Base-by-base conservation (phyloP, 2,797 vertebrate genomes). In the Adrianichthys oophorus region DNA sequence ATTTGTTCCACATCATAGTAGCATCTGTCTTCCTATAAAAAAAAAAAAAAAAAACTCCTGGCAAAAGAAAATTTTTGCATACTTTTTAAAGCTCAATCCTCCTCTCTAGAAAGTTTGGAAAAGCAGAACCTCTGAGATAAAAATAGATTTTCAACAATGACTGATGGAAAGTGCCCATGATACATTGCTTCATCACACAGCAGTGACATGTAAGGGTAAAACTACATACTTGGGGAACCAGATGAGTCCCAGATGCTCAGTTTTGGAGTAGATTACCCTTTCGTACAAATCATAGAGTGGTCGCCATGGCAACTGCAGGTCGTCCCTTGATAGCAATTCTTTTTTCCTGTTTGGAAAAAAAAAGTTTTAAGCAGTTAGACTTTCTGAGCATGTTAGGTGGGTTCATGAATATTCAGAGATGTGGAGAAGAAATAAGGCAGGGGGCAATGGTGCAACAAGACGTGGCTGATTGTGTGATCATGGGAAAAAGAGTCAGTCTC, bases 241-340 rank as follows among this genome's bases (percentile, higher is more conserved):
- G 87, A 97, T 93, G 83, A 99, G 94, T 70, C 96, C 96, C 44
- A 99, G 94, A 81, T 98, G 96, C 80, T 99, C 97, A 0, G 95
- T 97, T 89, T 99, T 99, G 67, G 97, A 99, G 83, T 96, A 97
- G 41, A 96, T 82, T 65, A 97, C 94, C 81, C 93, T 95, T 80
- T 99, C 95, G 45, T 98, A 86, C 83, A 98, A 93, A 79, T 95
- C 91, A 68, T 95, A 95, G 56, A 99, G 92, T 0, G 97, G 96
- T 85, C 93, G 92, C 98, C 97, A 99, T 23, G 95, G 95, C 74
- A 99, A 93, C 90, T 97, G 93, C 23, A 99, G 91, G 80, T 99
- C 96, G 74, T 95, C 94, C 82, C 93, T 92, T 68, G 97, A 98
- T 79, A 99, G 93, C 76, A 99, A 91, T 49, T 99, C 96, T 86